A percentile compares a stretch with the other conserved stretches of the same genome.
Conservation (phyloP, 2,113 vertebrate genomes). For the Gallinago jamesoni region DNA sequence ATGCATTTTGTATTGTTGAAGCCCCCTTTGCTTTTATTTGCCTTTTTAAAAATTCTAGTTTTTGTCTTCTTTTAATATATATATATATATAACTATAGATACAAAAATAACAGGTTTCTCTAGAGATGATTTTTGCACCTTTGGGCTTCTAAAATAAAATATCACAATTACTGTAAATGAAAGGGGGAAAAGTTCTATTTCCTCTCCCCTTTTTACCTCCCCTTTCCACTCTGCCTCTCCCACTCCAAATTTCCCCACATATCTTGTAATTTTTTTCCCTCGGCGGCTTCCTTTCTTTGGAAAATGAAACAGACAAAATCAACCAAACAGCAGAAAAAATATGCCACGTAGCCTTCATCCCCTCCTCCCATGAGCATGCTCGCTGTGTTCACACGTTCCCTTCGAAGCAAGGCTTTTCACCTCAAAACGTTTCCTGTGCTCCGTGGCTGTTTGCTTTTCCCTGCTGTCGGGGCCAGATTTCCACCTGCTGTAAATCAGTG, state of each 20-base stretch:
- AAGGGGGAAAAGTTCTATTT: background rate
- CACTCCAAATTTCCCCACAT: background rate
- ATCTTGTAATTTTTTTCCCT: background rate
- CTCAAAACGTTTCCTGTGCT: background rate
- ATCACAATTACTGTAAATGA: constrained; percentile 35
- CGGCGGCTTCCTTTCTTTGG: background rate
- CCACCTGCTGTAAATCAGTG: constrained; percentile 6
- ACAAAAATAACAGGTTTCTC: constrained; percentile 71
- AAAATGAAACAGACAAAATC: background rate
- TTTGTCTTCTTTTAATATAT: constrained; percentile 53
- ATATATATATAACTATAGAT: constrained; percentile 59
- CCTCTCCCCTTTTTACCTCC: background rate
- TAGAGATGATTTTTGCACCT: constrained; percentile 66
- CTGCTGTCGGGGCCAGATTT: constrained; percentile 30
- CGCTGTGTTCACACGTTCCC: background rate
- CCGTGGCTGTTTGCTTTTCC: constrained; percentile 19
- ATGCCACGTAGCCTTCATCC: background rate
- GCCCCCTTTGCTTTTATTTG: constrained; percentile 4
- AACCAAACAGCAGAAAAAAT: background rate
- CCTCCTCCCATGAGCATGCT: background rate
- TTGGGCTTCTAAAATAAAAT: constrained; percentile 66
- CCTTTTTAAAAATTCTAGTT: background rate
- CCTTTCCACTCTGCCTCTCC: background rate
- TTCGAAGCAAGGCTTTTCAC: constrained; percentile 47
- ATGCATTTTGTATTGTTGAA: background rate